Conservation (phyloP, 2,888 invertebrate species). For the Geotrupes spiniger region DNA sequence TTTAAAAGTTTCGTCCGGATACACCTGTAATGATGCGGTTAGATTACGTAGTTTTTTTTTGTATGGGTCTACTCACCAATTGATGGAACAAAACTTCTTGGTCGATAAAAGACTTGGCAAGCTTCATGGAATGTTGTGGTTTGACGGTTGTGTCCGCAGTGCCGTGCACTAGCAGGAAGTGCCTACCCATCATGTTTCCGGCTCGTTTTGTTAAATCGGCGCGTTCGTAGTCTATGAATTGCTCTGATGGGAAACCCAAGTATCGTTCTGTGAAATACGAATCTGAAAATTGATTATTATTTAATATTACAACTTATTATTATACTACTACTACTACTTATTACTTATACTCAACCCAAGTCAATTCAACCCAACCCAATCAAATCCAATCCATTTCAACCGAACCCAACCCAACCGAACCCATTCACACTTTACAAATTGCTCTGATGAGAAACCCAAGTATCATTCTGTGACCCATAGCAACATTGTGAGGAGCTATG, state of each 20-base stretch:
- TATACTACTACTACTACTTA: too few species aligned
- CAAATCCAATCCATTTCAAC: too few species aligned
- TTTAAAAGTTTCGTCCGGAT: conserved; percentile 81
- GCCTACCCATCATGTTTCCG: conserved; percentile 67
- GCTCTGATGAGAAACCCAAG: conserved; percentile 70
- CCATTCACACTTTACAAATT: conserved; percentile 68
- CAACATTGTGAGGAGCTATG: too few species aligned
- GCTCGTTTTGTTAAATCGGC: conserved; percentile 78
- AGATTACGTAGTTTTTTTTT: too few species aligned
- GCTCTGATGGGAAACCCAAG: conserved; percentile 70
- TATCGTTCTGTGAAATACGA: conserved; percentile 90
- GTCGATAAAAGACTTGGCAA: conserved; percentile 79
- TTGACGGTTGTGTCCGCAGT: conserved; percentile 83
- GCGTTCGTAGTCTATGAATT: conserved; percentile 68
- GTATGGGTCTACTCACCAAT: conserved; percentile 58
- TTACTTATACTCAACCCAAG: too few species aligned
- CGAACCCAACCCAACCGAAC: too few species aligned
- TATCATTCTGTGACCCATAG: conserved; percentile 90
- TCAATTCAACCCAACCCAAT: too few species aligned
- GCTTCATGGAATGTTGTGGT: conserved; percentile 81
- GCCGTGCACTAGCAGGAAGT: conserved; percentile 73
- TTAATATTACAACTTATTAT: too few species aligned
- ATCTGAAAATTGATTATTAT: too few species aligned
- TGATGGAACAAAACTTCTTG: conserved; percentile 80
- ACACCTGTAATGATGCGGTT: conserved; percentile 72